Percentiles rank a stretch among this genome's conserved stretches.
Evolutionary conservation across 2,888 invertebrate genomes (phyloP).

Genomic region (Ormyrus pomaceus): DNA sequence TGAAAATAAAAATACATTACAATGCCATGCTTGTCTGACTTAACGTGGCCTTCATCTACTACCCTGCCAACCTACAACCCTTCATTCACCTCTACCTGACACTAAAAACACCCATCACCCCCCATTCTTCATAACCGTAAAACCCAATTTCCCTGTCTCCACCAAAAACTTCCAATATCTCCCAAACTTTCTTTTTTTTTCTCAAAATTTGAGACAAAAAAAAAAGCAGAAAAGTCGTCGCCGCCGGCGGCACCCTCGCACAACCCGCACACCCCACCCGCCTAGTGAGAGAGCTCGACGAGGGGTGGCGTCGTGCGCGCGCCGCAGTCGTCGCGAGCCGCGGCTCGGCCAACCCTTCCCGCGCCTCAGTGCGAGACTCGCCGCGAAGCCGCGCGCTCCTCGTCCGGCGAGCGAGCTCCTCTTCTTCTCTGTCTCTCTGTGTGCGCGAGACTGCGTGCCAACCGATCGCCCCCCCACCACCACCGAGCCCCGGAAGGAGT

Average conservation of each 20-base stretch:
- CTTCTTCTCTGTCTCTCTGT: not conserved
- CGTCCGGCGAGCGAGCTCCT: not conserved
- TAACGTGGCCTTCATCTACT: too few relatives aligned
- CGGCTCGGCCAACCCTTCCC: not conserved
- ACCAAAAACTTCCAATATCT: too few relatives aligned
- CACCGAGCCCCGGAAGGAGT: not conserved
- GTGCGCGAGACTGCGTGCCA: not conserved
- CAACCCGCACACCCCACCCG: not conserved
- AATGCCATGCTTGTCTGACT: too few relatives aligned
- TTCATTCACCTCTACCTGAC: too few relatives aligned
- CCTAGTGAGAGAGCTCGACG: constrained; percentile 33
- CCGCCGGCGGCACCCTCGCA: not conserved
- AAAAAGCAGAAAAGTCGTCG: too few relatives aligned
- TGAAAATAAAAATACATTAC: too few relatives aligned
- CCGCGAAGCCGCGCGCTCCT: constrained; percentile 19
- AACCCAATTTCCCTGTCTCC: too few relatives aligned
- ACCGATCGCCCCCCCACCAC: not conserved
- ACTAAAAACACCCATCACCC: too few relatives aligned
- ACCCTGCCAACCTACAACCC: too few relatives aligned
- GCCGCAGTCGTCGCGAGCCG: not conserved
- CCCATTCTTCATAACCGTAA: too few relatives aligned
- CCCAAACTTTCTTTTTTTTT: too few relatives aligned
- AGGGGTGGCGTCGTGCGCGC: constrained; percentile 26
- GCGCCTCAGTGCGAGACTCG: constrained; percentile 31
- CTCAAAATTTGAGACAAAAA: too few relatives aligned